Evolutionary conservation across 2,113 vertebrate species (phyloP), one percentile per base, ranked within the genome.

Genomic region (Epinephelus cyanopodus): DNA sequence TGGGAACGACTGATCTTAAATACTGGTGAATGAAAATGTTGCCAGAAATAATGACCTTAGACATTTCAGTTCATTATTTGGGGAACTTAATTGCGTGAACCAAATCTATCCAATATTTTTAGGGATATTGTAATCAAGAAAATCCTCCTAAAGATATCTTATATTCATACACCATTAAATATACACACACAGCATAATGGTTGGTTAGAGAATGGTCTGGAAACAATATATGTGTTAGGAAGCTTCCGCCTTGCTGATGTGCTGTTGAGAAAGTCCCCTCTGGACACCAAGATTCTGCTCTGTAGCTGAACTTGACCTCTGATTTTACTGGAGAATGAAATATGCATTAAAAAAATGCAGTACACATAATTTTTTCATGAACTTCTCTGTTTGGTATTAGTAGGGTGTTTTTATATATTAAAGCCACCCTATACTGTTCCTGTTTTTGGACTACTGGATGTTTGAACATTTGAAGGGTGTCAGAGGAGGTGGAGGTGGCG

Each of bases 401-500:
- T n/a, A n/a, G n/a, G n/a, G n/a, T 58, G 18, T 8, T 10, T 33
- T 56, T 21, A 52, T 65, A 10, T 57, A 39, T 45, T 19, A 13
- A 18, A 68, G 4, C 48, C 67, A 8, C 17, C 0, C 9, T 3
- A 8, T 53, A 56, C n/a, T 17, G 39, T 18, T 39, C 5, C 2
- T 61, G n/a, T 21, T 54, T 60, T 29, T 69, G 23, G 56, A 33
- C 4, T 45, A 17, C 53, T 85, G 76, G 73, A 67, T 57, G 75
- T n/a, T n/a, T n/a, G n/a, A 79, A 84, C 83, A 60, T 86, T 64
- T 33, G 66, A 45, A 67, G 39, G 82, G 70, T 82, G 81, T 77
- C 63, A 78, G 74, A 75, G 83, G 76, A 57, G 74, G 85, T 77
- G 71, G 50, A 63, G 65, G 67, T 67, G 53, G 77, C 62, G 57